Conservation (phyloP, 1,140 invertebrate species). For the Cryptotermes secundus region DNA sequence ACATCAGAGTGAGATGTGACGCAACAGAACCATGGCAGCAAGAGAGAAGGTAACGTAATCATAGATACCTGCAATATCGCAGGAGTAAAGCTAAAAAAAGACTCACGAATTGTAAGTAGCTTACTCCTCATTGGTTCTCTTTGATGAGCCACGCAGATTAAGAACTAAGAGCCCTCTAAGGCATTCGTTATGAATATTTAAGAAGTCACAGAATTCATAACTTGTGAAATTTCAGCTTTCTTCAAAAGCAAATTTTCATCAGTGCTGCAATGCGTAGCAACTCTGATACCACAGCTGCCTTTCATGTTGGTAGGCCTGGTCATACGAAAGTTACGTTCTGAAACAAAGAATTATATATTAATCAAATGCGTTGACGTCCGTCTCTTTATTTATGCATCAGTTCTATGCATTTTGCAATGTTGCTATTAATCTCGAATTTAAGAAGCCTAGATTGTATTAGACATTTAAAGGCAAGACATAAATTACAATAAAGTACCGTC, state of each 20-base stretch:
- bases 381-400: too few relatives aligned
- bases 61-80: neutral
- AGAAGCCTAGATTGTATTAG: too few relatives aligned
- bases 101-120: neutral
- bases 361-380: too few relatives aligned
- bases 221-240: neutral
- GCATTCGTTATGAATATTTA: neutral
- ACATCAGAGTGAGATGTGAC: neutral
- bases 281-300: too few relatives aligned
- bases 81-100: neutral
- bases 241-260: neutral
- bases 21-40: neutral
- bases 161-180: neutral
- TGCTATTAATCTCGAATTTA: too few relatives aligned
- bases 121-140: neutral
- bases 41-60: neutral
- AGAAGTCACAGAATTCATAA: neutral
- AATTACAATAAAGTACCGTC: too few relatives aligned
- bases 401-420: too few relatives aligned
- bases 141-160: neutral
- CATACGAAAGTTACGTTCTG: too few relatives aligned
- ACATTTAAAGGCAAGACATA: too few relatives aligned
- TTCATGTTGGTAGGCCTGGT: too few relatives aligned
- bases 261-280: too few relatives aligned
- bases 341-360: too few relatives aligned